Evolutionary conservation across 2,888 invertebrate genomes (phyloP), one percentile per base, ranked within the genome.

Genomic region (Ptychoptera contaminata): DNA sequence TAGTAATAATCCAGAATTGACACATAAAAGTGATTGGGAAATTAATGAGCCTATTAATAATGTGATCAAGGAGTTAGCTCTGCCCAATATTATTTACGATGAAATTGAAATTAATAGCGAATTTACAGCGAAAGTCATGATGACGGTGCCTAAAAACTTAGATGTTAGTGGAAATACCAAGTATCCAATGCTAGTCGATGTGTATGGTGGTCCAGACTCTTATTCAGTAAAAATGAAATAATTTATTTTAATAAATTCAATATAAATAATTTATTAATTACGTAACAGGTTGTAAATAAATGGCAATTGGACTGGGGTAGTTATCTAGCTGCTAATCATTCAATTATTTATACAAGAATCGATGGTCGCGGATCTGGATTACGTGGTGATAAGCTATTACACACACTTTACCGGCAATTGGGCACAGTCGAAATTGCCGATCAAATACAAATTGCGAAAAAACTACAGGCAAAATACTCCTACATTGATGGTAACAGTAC

Each of bases 121-220:
- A 2, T 63, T 65, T 47, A 71, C 74, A 34, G 86, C 86, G 2
- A 78, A 82, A 49, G 87, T 86, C 1, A 70, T 76, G 48, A 65
- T 91, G 32, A 75, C 79, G 58, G 68, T 85, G 39, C 90, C 90
- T 0, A 73, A 76, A 0, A 76, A 82, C 54, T 71, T 84, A 49
- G 76, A 77, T 58, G 67, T 71, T 40, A 72, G 74, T 35, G 78
- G 78, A 29, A 61, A 66, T 23, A 79, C 74, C 2, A 65, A 87
- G 58, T 82, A 90, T 57, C 88, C 90, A 0, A 72, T 90, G 67
- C 64, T 90, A 31, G 77, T 90, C 46, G 82, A 84, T 59, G 88
- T 90, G 76, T 90, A 96, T 61, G 94, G 82, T 5, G 96, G 94
- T 6, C 96, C 96, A 1, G 88, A 88, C 56, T 82, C 88, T 1